Conservation (phyloP, 2,888 invertebrate species). For the Himalopsyche japonica region DNA sequence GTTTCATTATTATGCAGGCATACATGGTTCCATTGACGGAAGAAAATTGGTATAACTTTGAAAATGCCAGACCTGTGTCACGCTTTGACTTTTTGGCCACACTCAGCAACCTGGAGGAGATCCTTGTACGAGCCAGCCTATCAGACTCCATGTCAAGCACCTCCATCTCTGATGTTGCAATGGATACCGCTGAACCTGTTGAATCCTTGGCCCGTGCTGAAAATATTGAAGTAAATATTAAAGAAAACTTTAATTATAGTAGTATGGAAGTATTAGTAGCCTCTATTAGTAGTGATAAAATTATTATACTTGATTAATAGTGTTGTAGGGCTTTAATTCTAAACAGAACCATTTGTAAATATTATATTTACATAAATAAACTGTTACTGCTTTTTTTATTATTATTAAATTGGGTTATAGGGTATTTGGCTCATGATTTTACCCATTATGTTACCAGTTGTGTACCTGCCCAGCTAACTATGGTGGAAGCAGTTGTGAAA, state of each 20-base stretch:
- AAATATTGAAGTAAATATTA: slow-evolving; percentile 70
- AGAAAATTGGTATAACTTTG: slow-evolving; percentile 65
- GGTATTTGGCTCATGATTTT: not conserved
- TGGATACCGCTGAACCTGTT: slow-evolving; percentile 78
- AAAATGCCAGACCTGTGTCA: slow-evolving; percentile 62
- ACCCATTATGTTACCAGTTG: slow-evolving; percentile 45
- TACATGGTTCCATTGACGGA: slow-evolving; percentile 69
- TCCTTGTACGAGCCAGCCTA: slow-evolving; percentile 81
- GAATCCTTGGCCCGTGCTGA: slow-evolving; percentile 67
- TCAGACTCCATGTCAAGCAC: slow-evolving; percentile 64
- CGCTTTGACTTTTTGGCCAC: slow-evolving; percentile 84
- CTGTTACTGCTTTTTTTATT: no score
- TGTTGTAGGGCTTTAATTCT: no score
- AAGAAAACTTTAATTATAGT: no score
- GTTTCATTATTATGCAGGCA: slow-evolving; percentile 51
- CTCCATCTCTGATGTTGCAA: slow-evolving; percentile 79
- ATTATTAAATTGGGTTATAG: not conserved
- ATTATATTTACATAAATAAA: no score
- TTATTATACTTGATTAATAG: not conserved
- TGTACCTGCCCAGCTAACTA: slow-evolving; percentile 86
- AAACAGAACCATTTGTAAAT: no score
- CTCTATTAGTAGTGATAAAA: not conserved
- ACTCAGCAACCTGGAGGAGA: slow-evolving; percentile 78
- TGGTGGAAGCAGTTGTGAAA: slow-evolving; percentile 81
- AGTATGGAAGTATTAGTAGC: not conserved